phyloP scores from a whole-genome alignment of 1,140 invertebrate genomes.

The Hydropsyche tenuis region DNA sequence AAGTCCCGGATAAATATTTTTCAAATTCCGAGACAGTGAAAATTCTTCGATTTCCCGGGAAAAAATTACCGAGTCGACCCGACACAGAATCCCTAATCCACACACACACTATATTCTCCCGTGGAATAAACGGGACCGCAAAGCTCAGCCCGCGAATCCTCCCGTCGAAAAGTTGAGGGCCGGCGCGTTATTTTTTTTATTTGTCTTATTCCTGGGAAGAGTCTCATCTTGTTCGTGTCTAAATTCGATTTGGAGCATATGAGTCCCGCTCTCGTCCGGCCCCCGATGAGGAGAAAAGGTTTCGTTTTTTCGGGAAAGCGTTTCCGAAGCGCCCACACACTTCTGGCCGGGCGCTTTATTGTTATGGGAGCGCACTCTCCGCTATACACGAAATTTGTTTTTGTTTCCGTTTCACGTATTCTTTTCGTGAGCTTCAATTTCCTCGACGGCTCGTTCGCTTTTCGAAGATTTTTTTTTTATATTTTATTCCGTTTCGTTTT shows the following conservation, averaged over 20 bases:
- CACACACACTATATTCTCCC: too few species aligned
- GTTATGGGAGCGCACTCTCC: conserved; percentile 5
- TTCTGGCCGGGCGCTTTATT: conserved; percentile 8
- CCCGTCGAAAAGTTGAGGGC: neutral
- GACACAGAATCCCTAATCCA: too few species aligned
- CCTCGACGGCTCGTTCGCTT: neutral
- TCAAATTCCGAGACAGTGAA: too few species aligned
- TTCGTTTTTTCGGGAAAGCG: conserved; percentile 8
- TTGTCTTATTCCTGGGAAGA: neutral
- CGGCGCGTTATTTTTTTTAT: neutral
- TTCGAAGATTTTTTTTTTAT: too few species aligned
- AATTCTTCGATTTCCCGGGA: too few species aligned
- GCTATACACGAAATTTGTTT: conserved; percentile 17
- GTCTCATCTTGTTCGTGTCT: neutral
- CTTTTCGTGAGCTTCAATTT: conserved; percentile 23
- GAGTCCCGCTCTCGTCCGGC: conserved; percentile 1
- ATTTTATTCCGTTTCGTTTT: too few species aligned
- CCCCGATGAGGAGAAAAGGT: neutral
- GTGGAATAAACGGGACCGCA: too few species aligned
- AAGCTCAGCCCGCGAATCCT: neutral
- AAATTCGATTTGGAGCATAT: conserved; percentile 16
- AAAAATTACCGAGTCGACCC: too few species aligned
- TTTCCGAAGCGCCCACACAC: conserved; percentile 15
- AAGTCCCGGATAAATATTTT: too few species aligned
- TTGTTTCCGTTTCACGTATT: conserved; percentile 28